Percentiles rank a stretch among this genome's conserved stretches.
These are phyloP conservation scores for Galbula dea DNA, from an alignment of 2,113 vertebrate genomes.

Conservation along the genomic window DNA sequence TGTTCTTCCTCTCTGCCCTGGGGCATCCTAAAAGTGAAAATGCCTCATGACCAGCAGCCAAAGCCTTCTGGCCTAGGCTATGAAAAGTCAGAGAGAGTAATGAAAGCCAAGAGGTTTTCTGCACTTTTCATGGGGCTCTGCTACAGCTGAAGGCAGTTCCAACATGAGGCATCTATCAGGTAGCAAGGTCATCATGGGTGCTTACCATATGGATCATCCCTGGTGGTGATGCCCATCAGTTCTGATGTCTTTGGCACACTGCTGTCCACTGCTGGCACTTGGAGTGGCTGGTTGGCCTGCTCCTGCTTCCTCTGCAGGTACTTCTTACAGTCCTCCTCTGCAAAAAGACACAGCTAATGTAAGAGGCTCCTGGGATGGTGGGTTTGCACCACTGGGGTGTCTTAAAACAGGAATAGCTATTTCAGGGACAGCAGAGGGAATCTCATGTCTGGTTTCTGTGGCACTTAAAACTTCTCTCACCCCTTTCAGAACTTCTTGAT, in stretches of 20 bases:
- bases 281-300: slow-evolving; percentile 76
- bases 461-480: not conserved
- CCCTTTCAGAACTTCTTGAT: not conserved
- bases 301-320: slow-evolving; percentile 73
- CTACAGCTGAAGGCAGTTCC: not conserved
- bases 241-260: slow-evolving; percentile 73
- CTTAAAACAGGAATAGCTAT: not conserved
- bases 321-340: slow-evolving; percentile 84
- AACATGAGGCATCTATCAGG: fast-evolving
- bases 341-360: not conserved
- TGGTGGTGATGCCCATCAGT: slow-evolving; percentile 79
- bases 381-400: not conserved
- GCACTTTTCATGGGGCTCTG: not conserved
- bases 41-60: not conserved
- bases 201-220: slow-evolving; percentile 83
- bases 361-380: not conserved
- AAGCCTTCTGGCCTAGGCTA: not conserved
- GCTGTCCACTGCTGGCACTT: slow-evolving; percentile 89
- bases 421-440: not conserved
- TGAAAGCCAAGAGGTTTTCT: not conserved
- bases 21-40: not conserved
- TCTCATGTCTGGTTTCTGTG: not conserved
- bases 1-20: not conserved
- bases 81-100: not conserved
- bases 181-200: fast-evolving